Percentiles rank a stretch among this genome's conserved stretches.
Conservation (phyloP, 2,888 invertebrate species). For the Sinentomon sp. region DNA sequence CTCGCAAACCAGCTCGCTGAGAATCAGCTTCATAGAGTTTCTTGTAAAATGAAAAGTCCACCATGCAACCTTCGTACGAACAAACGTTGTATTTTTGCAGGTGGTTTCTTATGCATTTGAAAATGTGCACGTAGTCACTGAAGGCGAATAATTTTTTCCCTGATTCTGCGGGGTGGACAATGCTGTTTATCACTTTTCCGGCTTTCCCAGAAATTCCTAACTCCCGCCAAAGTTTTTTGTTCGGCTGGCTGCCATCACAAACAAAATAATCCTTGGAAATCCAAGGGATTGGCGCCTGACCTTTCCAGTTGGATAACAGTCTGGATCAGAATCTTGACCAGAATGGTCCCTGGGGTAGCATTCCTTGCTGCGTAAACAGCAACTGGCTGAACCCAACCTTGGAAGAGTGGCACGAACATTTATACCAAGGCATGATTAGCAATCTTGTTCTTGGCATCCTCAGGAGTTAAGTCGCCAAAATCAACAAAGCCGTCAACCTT, state of each 20-base stretch:
- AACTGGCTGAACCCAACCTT: slow-evolving; percentile 10
- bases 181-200: not conserved
- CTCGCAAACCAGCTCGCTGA: not conserved
- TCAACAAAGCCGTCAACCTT: slow-evolving; percentile 9
- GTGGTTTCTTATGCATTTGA: slow-evolving; percentile 10
- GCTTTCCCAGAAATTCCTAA: slow-evolving; percentile 1
- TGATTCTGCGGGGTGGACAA: slow-evolving; percentile 7
- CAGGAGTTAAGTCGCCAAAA: slow-evolving; percentile 4
- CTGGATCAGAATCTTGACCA: slow-evolving; percentile 6
- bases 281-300: slow-evolving; percentile 5
- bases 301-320: slow-evolving; percentile 8
- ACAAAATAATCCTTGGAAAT: too few relatives aligned
- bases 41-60: slow-evolving; percentile 6
- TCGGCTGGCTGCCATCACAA: slow-evolving; percentile 10
- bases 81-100: slow-evolving; percentile 5
- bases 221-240: slow-evolving; percentile 8
- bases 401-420: slow-evolving; percentile 8
- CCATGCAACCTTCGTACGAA: slow-evolving; percentile 3
- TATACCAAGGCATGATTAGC: slow-evolving; percentile 11
- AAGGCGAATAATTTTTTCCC: slow-evolving; percentile 3
- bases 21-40: slow-evolving; percentile 3
- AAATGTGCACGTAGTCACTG: slow-evolving; percentile 6
- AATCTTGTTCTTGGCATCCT: slow-evolving; percentile 1
- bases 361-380: slow-evolving; percentile 10
- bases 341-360: slow-evolving; percentile 8